Conservation (phyloP, 2,888 invertebrate species). For the Caenorhabditis afra region DNA sequence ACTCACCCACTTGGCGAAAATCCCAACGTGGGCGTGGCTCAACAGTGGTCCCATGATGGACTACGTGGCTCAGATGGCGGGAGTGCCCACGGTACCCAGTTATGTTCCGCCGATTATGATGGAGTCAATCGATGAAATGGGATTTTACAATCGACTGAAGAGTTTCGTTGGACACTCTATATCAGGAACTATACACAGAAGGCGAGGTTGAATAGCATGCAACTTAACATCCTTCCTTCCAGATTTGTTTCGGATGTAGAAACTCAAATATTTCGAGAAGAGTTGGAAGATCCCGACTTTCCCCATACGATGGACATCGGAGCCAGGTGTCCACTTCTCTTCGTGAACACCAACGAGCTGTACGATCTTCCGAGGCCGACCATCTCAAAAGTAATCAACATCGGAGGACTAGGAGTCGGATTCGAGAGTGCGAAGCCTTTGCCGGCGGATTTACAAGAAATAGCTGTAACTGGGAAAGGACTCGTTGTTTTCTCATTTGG, state of each 20-base stretch:
- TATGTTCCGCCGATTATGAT: constrained; percentile 71
- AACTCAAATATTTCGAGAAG: constrained; percentile 68
- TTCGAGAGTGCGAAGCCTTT: constrained; percentile 66
- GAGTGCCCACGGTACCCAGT: constrained; percentile 72
- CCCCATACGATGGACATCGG: constrained; percentile 68
- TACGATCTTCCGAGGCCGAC: constrained; percentile 74
- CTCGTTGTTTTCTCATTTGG: constrained; percentile 72
- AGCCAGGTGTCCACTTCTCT: constrained; percentile 61
- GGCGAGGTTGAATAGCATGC: too few species aligned
- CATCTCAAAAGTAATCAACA: constrained; percentile 71
- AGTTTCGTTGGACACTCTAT: constrained; percentile 67
- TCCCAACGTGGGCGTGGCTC: constrained; percentile 76
- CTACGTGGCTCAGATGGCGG: constrained; percentile 65
- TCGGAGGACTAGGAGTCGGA: constrained; percentile 74
- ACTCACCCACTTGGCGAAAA: constrained; percentile 70
- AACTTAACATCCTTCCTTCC: too few species aligned
- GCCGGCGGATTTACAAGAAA: constrained; percentile 58
- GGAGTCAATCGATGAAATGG: constrained; percentile 70
- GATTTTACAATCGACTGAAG: constrained; percentile 67
- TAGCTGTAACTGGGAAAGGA: constrained; percentile 65
- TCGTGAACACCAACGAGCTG: constrained; percentile 72
- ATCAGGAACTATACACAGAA: too few species aligned
- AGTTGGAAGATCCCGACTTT: constrained; percentile 66
- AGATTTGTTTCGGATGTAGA: constrained; percentile 51
- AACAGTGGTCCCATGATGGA: constrained; percentile 72